Base-by-base conservation (phyloP, 2,888 invertebrate genomes). In the Pecten maximus region DNA sequence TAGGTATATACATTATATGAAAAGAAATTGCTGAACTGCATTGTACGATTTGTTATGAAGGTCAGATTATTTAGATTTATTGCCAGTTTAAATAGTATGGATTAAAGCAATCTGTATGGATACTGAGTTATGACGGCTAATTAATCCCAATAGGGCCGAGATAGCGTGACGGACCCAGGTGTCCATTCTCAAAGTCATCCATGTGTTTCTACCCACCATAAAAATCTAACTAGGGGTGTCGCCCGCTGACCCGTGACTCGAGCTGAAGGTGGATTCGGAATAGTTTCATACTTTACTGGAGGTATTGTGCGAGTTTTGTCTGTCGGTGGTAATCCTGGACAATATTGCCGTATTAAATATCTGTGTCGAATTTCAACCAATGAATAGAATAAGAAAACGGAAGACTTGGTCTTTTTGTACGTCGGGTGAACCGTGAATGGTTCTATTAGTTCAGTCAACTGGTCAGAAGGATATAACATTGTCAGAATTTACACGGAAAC, bases 321-420 rank as follows among this genome's bases (percentile, higher is more conserved):
- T 89, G 87, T 92, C 89, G 89, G 88, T 60, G 88, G 88, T 89
- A 89, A 88, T 89, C 40, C 87, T 88, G 89, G 54, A 60, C 87
- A 91, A 92, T 89, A 90, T 92, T 90, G 87, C 48, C 35, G 87
- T 90, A 92, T 92, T 89, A 87, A 88, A 89, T 92, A 87, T 90
- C 91, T 88, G 91, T 90, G 86, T 92, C 88, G 74, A 88, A 90
- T 92, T 92, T 92, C 90, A 87, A 40, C 10, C 35, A 40, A n/a
- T 89, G 91, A 91, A 91, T 88, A 89, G 89, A 89, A 87, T 87
- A 89, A 91, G 60, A 48, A 35, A 89, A 60, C 74, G 48, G 86
- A 88, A 87, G 91, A 91, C 89, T 74, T 91, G 87, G 74, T 91
- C 89, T 60, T 88, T 91, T 88, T 35, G 87, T 88, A 35, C 15